Percentiles rank a stretch among this genome's conserved stretches.
Evolutionary conservation across 2,113 vertebrate genomes (phyloP).

Genomic region (Varanus salvator): DNA sequence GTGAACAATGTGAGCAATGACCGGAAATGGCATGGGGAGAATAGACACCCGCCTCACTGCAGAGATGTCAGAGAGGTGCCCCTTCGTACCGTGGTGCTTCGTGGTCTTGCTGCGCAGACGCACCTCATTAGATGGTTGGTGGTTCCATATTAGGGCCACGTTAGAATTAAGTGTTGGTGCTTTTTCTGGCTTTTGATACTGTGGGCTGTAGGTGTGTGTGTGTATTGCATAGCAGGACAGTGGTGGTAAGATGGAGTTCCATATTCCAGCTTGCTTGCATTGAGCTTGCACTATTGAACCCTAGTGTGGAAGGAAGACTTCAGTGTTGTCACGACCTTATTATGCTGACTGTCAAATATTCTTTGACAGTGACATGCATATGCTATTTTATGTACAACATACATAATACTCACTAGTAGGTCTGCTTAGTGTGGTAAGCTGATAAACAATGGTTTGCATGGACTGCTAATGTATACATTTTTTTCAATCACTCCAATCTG

Average conservation of each 20-base stretch:
- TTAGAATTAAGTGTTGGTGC: no score
- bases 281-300: background rate
- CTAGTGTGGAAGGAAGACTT: background rate
- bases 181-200: no score
- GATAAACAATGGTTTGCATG: background rate
- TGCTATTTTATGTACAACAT: background rate
- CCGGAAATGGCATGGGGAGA: background rate
- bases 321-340: background rate
- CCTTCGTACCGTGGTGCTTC: background rate
- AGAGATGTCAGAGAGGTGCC: background rate
- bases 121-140: background rate
- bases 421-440: background rate
- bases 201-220: no score
- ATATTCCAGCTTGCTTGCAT: background rate
- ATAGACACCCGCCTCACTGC: background rate
- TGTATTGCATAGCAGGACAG: no score
- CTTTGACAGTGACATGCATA: no score
- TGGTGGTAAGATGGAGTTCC: background rate
- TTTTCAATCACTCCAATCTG: no score
- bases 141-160: background rate
- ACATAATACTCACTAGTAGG: background rate
- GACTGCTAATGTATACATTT: no score
- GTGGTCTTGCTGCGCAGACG: background rate
- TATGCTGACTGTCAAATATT: background rate
- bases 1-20: no score